A percentile compares a stretch with the other conserved stretches of the same genome.
These are phyloP conservation scores for Columba livia DNA, from an alignment of 2,113 vertebrate species.

Conservation along the genomic window DNA sequence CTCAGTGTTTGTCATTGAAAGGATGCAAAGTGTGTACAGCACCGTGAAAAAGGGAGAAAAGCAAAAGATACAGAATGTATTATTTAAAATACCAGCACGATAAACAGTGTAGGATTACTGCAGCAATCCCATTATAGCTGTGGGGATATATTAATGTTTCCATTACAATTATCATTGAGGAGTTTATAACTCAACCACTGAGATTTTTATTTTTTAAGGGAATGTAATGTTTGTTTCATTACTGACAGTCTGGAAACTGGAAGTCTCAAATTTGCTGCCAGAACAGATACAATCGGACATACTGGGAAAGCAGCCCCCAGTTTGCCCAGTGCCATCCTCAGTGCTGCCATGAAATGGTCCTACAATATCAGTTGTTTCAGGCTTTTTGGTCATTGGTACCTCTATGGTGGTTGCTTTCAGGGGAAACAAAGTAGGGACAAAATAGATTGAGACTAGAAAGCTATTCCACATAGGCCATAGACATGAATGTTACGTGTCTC, in stretches of 20 bases:
- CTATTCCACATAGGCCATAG: neutral
- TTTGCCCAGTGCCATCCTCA: neutral
- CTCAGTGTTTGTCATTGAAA: slow-evolving; percentile 66
- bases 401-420: neutral
- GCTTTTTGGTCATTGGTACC: neutral
- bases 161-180: neutral
- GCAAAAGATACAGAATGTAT: neutral
- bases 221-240: slow-evolving; percentile 56
- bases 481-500: neutral
- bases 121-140: neutral
- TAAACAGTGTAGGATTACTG: slow-evolving; percentile 46
- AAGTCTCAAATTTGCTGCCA: neutral
- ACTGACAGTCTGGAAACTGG: neutral
- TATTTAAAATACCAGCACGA: slow-evolving; percentile 54
- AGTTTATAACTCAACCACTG: neutral
- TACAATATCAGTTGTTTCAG: neutral
- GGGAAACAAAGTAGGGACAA: neutral
- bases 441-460: neutral
- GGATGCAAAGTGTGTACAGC: slow-evolving; percentile 57
- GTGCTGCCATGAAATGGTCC: neutral
- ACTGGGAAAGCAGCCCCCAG: neutral
- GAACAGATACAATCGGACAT: neutral
- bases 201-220: slow-evolving; percentile 32
- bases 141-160: neutral
- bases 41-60: neutral